phyloP scores from a whole-genome alignment of 2,797 vertebrate genomes.

The Dicrostonyx torquatus region DNA sequence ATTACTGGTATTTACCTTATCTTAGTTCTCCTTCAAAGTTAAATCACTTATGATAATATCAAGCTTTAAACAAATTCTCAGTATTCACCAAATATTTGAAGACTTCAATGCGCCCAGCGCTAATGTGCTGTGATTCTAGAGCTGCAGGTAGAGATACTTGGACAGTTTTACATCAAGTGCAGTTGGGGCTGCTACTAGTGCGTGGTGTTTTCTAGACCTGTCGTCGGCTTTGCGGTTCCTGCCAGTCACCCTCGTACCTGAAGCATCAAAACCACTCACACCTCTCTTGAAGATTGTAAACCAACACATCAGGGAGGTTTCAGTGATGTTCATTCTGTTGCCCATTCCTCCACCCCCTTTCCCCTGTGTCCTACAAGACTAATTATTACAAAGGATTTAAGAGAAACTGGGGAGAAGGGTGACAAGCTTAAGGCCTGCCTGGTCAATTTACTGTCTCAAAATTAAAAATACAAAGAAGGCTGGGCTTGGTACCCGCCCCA shows the following conservation, averaged over 20 bases:
- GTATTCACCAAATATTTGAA: not conserved
- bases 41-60: not conserved
- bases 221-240: not conserved
- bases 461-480: not conserved
- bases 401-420: not conserved
- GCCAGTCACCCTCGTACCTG: not conserved
- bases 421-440: not conserved
- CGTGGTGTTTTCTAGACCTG: not conserved
- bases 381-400: not conserved
- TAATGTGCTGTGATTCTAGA: not conserved
- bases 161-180: not conserved
- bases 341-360: not conserved
- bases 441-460: not conserved
- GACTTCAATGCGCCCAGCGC: not conserved
- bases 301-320: not conserved
- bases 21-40: not conserved
- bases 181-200: not conserved
- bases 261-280: not conserved
- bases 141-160: not conserved
- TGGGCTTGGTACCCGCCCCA: not conserved
- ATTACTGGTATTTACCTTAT: not conserved
- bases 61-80: not conserved
- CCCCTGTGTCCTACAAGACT: not conserved
- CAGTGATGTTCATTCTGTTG: not conserved
- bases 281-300: not conserved